These are phyloP conservation scores for Palythoa caribaeorum DNA, from an alignment of 92 coral and sea anemone species.

Conservation along the genomic window DNA sequence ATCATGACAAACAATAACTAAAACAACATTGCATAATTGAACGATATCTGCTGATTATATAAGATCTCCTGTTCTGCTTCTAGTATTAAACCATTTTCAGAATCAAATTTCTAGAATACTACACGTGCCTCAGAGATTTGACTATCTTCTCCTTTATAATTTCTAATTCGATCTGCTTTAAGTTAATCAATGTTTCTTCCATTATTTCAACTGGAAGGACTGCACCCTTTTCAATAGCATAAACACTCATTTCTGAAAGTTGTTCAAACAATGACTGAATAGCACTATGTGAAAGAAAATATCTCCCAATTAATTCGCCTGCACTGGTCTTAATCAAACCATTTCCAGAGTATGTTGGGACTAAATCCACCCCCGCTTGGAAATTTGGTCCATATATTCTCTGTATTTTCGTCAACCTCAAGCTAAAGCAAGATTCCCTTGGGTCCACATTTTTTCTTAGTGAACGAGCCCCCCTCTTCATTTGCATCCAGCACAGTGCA, in stretches of 20 bases:
- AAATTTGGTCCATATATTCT: too few species aligned
- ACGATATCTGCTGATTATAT: too few species aligned
- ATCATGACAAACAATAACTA: too few species aligned
- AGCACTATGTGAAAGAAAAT: neutral
- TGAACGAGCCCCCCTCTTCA: too few species aligned
- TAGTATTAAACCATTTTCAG: too few species aligned
- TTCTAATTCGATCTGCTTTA: neutral
- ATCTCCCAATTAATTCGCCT: neutral
- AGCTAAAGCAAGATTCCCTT: too few species aligned
- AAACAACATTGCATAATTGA: too few species aligned
- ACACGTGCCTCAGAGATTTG: neutral
- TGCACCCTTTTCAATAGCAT: neutral
- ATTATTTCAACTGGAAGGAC: neutral
- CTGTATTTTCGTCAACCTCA: too few species aligned
- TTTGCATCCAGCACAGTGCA: too few species aligned
- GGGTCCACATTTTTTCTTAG: too few species aligned
- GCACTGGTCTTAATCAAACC: neutral
- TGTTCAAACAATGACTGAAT: neutral
- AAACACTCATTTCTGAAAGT: neutral
- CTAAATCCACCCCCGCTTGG: neutral
- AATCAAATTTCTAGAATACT: too few species aligned
- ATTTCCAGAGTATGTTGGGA: neutral
- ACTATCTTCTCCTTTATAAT: neutral
- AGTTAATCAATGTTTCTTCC: slow-evolving; percentile 1
- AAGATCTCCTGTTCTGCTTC: too few species aligned